phyloP scores from a whole-genome alignment of 1,140 invertebrate genomes.

The Drosophila busckii region DNA sequence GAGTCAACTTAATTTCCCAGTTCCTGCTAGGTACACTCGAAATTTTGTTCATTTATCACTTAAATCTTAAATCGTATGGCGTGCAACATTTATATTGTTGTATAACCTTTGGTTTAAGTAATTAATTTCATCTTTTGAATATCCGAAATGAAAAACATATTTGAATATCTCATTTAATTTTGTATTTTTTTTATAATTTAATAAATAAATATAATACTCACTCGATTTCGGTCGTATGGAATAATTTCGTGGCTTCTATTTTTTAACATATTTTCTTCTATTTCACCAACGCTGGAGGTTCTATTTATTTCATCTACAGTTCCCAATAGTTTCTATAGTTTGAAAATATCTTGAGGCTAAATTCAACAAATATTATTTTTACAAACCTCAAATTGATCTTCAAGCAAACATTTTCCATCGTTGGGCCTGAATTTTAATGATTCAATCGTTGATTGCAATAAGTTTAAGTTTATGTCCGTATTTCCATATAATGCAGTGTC shows the following conservation, averaged over 20 bases:
- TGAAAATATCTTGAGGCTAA: no score
- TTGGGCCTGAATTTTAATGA: conserved; percentile 83
- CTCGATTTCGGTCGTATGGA: conserved; percentile 94
- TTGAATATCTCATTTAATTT: no score
- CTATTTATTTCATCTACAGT: conserved; percentile 89
- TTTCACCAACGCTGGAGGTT: conserved; percentile 88
- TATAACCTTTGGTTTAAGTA: no score
- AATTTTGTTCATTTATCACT: no score
- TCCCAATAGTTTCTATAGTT: conserved; percentile 86
- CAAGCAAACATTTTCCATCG: conserved; percentile 85
- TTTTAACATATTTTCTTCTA: conserved; percentile 91
- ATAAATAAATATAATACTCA: conserved; percentile 80
- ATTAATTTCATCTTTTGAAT: no score
- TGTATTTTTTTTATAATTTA: background rate
- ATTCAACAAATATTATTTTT: background rate
- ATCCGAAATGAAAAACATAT: no score
- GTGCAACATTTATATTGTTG: no score
- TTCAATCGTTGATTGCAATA: conserved; percentile 86
- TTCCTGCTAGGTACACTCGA: no score
- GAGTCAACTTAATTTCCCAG: no score
- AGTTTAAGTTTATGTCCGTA: conserved; percentile 89
- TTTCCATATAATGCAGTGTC: conserved; percentile 96
- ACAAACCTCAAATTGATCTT: conserved; percentile 90
- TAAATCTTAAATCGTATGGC: no score
- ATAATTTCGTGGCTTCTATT: conserved; percentile 93